Evolutionary conservation across 2,113 vertebrate species (phyloP), one percentile per base, ranked within the genome.

Genomic region (Kryptolebias marmoratus): DNA sequence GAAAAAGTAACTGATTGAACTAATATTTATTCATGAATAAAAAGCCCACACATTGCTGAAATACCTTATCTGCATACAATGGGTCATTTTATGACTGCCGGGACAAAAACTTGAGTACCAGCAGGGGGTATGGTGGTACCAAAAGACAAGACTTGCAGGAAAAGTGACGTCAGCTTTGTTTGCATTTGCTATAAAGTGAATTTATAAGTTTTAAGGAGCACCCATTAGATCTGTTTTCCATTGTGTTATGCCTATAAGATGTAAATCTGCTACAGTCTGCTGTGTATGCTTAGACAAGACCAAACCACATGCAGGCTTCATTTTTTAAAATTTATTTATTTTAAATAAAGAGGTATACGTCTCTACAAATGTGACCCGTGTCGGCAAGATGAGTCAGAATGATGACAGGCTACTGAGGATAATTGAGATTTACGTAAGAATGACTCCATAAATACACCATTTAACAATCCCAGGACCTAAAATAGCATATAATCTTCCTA

Each of bases 221-320:
- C 47, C 58, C 65, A 52, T 57, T 44, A 50, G 59, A 68, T 49
- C 73, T 55, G 1, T 30, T 54, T 65, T 61, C 62, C 75, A 62
- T 49, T 55, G 61, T 54, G 36, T 49, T 73, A 57, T 16, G 10
- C 18, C n/a, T 28, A 52, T 44, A 32, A 70, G 55, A 58, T 45
- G 63, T 70, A 62, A 77, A 59, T 28, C 64, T 81, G 59, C 55
- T 59, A 55, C 3, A 56, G 45, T 77, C 54, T 54, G 63, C 72
- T 71, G 68, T 82, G 70, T 77, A 64, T 27, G 59, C 76, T 82
- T 81, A 74, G 14, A 69, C 13, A 59, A 1, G n/a, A 79, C 52
- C 68, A 55, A 75, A 80, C 52, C 50, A 57, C 15, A 76, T 4
- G 36, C 58, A 64, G 3, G 14, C 50, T 56, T 74, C 13, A 8